These are phyloP conservation scores for Cosmorhoe ocellata DNA, from an alignment of 2,888 invertebrate genomes.

Conservation along the genomic window DNA sequence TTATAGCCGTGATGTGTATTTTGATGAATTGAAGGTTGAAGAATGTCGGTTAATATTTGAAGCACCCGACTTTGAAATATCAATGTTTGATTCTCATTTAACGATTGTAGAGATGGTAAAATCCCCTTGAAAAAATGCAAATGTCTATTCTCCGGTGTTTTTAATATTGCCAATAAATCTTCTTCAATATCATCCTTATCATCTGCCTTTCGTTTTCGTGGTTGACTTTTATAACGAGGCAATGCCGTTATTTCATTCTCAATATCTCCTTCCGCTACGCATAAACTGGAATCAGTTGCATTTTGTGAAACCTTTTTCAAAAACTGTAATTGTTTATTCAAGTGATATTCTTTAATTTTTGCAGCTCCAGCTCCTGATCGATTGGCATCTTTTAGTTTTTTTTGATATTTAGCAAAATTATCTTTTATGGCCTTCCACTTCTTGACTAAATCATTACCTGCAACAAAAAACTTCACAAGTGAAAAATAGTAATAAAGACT, in stretches of 20 bases:
- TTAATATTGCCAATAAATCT: background rate
- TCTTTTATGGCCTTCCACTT: background rate
- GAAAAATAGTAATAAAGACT: background rate
- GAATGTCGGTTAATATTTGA: background rate
- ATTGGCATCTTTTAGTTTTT: too few relatives aligned
- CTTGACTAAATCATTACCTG: background rate
- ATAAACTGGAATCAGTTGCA: background rate
- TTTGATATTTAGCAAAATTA: background rate
- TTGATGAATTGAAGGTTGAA: background rate
- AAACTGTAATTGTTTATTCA: background rate
- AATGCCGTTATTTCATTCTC: background rate
- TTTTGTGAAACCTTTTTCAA: background rate
- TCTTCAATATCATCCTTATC: too few relatives aligned
- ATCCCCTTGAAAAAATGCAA: background rate
- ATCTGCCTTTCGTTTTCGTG: too few relatives aligned
- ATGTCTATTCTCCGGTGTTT: slow-evolving; percentile 5
- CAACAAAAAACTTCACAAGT: background rate
- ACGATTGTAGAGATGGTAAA: background rate
- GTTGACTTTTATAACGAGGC: too few relatives aligned
- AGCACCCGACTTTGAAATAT: background rate
- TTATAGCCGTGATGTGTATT: background rate
- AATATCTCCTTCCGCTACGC: background rate
- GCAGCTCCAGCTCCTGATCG: background rate
- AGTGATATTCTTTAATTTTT: background rate
- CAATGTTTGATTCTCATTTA: background rate